These are phyloP conservation scores for Caiman crocodilus DNA, from an alignment of 2,797 vertebrate species.

Conservation along the genomic window DNA sequence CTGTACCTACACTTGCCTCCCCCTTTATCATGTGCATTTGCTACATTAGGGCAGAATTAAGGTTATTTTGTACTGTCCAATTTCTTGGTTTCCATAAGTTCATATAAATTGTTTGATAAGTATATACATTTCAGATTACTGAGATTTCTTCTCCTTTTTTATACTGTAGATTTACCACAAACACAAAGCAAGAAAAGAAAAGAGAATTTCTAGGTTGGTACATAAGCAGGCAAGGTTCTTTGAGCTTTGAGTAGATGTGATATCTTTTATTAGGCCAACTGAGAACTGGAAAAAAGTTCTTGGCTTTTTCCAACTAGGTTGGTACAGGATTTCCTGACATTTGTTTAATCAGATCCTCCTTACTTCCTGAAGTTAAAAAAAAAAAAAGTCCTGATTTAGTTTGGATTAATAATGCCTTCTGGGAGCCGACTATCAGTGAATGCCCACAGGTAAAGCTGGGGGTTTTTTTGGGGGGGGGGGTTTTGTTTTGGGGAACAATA, in stretches of 20 bases:
- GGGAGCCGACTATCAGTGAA: neutral
- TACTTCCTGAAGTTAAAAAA: neutral
- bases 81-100: neutral
- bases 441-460: constrained; percentile 33
- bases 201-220: neutral
- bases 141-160: neutral
- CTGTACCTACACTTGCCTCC: neutral
- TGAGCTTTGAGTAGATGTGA: too few relatives aligned
- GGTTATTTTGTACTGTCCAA: neutral
- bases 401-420: constrained; percentile 3
- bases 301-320: too few relatives aligned
- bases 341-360: neutral
- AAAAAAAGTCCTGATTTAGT: neutral
- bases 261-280: too few relatives aligned
- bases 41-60: neutral
- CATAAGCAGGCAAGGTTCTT: too few relatives aligned
- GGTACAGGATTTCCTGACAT: neutral
- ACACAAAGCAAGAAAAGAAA: neutral
- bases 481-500: constrained; percentile 21
- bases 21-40: too few relatives aligned
- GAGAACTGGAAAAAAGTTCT: too few relatives aligned
- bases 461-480: too few relatives aligned
- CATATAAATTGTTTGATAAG: neutral
- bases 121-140: neutral
- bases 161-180: neutral